A percentile compares a stretch with the other conserved stretches of the same genome.
These are phyloP conservation scores for Lutjanus campechanus DNA, from an alignment of 2,797 vertebrate genomes.

Conservation along the genomic window DNA sequence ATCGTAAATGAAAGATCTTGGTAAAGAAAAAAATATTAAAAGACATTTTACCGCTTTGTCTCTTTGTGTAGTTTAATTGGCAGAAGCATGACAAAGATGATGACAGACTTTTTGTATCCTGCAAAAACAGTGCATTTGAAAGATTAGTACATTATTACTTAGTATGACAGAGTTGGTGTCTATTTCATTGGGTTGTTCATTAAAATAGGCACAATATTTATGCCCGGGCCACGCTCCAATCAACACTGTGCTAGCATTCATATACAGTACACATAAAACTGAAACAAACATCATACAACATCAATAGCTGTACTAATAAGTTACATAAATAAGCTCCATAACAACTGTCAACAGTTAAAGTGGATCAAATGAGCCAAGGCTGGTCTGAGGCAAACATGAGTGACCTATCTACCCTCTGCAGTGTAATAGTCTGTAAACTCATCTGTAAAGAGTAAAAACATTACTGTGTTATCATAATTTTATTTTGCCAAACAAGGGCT, in stretches of 20 bases:
- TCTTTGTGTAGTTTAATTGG: neutral
- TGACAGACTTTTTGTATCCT: neutral
- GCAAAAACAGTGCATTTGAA: neutral
- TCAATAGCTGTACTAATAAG: neutral
- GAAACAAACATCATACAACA: neutral
- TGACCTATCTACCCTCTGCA: neutral
- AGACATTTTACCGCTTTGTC: neutral
- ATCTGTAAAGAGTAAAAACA: neutral
- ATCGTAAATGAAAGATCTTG: too few relatives aligned
- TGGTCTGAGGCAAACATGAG: neutral
- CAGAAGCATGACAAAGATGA: neutral
- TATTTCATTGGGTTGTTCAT: neutral
- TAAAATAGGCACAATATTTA: neutral
- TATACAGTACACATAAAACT: neutral
- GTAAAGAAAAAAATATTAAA: neutral
- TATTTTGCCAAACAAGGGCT: neutral
- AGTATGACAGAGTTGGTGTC: neutral
- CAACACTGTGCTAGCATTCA: neutral
- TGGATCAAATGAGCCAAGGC: neutral
- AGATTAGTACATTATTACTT: neutral
- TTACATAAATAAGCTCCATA: neutral
- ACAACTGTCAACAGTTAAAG: neutral
- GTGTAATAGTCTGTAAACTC: neutral
- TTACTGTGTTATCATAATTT: neutral
- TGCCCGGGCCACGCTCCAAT: neutral